Evolutionary conservation across 1,140 invertebrate species (phyloP).

Genomic region (Diachasmimorpha longicaudata): DNA sequence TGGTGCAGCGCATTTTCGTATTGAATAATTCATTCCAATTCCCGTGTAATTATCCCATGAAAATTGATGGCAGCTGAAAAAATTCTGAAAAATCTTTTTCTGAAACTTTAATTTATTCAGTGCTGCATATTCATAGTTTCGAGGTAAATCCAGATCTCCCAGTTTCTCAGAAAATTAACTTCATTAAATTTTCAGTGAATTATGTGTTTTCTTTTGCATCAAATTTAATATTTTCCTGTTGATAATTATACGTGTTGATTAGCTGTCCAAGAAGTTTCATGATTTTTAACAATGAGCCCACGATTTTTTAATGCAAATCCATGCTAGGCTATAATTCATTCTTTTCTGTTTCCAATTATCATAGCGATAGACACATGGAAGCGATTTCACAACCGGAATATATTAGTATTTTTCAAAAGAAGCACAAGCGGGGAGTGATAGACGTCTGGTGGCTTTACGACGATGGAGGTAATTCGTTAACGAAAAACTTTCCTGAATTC

Average conservation of each 20-base stretch:
- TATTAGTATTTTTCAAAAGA: conserved; percentile 72
- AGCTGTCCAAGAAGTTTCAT: too few relatives aligned
- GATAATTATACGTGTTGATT: too few relatives aligned
- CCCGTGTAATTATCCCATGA: too few relatives aligned
- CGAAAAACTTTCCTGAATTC: conserved; percentile 17
- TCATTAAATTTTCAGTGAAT: neutral
- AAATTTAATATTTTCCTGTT: too few relatives aligned
- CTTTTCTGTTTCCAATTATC: neutral
- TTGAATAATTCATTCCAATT: too few relatives aligned
- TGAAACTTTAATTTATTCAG: too few relatives aligned
- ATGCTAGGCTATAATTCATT: neutral
- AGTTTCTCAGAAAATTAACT: neutral
- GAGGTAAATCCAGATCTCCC: too few relatives aligned
- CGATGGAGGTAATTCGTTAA: conserved; percentile 77
- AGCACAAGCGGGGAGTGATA: conserved; percentile 77
- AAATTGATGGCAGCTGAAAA: neutral
- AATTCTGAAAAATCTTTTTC: neutral
- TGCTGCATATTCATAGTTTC: too few relatives aligned
- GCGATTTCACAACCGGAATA: conserved; percentile 48
- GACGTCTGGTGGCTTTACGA: conserved; percentile 99
- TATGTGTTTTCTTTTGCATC: too few relatives aligned
- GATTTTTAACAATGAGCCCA: too few relatives aligned
- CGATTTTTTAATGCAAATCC: neutral
- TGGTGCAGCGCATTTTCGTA: too few relatives aligned
- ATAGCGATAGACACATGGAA: conserved; percentile 47